phyloP scores from a whole-genome alignment of 2,797 vertebrate genomes.

The Carapus acus region DNA sequence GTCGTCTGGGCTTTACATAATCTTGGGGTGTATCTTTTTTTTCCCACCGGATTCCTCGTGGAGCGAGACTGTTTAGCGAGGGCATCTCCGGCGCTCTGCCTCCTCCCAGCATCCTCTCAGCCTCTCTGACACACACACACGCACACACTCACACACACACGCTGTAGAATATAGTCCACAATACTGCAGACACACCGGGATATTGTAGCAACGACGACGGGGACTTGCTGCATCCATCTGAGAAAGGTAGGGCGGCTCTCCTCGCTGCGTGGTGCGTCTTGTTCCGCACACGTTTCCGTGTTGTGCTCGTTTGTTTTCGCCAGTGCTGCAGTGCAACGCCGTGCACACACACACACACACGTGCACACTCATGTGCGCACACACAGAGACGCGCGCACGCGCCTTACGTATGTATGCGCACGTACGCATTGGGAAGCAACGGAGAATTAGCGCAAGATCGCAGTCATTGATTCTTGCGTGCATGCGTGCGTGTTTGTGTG shows the following conservation, averaged over 20 bases:
- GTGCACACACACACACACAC: constrained; percentile 27
- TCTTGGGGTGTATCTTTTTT: constrained; percentile 27
- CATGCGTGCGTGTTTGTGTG: neutral
- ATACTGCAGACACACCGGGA: constrained; percentile 43
- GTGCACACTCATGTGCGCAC: constrained; percentile 23
- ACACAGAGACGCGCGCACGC: constrained; percentile 21
- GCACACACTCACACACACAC: constrained; percentile 18
- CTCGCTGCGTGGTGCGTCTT: constrained; percentile 28
- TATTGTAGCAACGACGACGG: constrained; percentile 1
- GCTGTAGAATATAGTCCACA: constrained; percentile 15
- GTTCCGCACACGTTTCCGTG: constrained; percentile 40
- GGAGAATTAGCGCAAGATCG: constrained; percentile 10
- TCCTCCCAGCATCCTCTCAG: constrained; percentile 31
- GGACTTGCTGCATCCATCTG: constrained; percentile 30
- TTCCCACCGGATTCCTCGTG: constrained; percentile 47
- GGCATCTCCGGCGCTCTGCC: constrained; percentile 29
- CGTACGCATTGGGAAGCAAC: too few species aligned
- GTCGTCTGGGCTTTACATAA: constrained; percentile 56
- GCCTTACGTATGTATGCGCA: too few species aligned
- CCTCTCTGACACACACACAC: constrained; percentile 22
- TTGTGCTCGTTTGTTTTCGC: constrained; percentile 38
- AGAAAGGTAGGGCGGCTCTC: constrained; percentile 53
- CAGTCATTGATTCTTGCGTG: neutral
- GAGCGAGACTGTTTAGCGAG: constrained; percentile 48
- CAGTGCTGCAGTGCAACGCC: constrained; percentile 70